Base-by-base conservation (phyloP, 2,797 vertebrate species). In the Rhinophrynus dorsalis region DNA sequence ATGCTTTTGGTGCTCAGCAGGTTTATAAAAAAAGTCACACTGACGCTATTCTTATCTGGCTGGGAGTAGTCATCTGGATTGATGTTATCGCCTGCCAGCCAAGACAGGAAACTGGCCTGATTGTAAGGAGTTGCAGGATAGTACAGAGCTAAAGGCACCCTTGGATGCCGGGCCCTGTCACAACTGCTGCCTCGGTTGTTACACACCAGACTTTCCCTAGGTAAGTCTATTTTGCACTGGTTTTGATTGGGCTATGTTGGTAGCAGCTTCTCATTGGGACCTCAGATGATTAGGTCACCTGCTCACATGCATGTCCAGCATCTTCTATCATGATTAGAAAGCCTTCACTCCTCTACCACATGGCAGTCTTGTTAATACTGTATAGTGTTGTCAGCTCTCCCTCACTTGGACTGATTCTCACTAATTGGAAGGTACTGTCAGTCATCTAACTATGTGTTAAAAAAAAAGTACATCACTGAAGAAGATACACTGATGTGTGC, bases 361-460 rank as follows among this genome's bases (percentile, higher is more conserved):
- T 59, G 69, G 55, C 61, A 65, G 38, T 21, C 62, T 52, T 67
- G 44, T 45, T 66, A 66, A 60, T 66, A n/a, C n/a, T n/a, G n/a
- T n/a, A 54, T 15, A 73, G 33, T 32, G 59, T 66, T 66, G 70
- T 73, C 62, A 73, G 70, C 56, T 73, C 47, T 73, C 70, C 62
- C 55, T 73, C 62, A 73, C 70, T 73, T 73, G 70, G 29, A 60
- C 55, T 67, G 62, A 60, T 60, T 66, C 47, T 33, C 47, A 60
- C 70, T 67, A 73, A 66, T 67, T 73, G 62, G 55, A 66, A 67
- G 47, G 15, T 59, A 66, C 60, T 73, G 70, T 67, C 70, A 73
- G 61, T 73, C 69, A 73, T 66, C 61, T 66, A 44, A 33, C 45
- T 66, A 50, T 67, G 44, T 60, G 55, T 59, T 27, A 54, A 60